A percentile compares a stretch with the other conserved stretches of the same genome.
These are phyloP conservation scores for Mythimna impura DNA, from an alignment of 2,888 invertebrate genomes.

Conservation along the genomic window DNA sequence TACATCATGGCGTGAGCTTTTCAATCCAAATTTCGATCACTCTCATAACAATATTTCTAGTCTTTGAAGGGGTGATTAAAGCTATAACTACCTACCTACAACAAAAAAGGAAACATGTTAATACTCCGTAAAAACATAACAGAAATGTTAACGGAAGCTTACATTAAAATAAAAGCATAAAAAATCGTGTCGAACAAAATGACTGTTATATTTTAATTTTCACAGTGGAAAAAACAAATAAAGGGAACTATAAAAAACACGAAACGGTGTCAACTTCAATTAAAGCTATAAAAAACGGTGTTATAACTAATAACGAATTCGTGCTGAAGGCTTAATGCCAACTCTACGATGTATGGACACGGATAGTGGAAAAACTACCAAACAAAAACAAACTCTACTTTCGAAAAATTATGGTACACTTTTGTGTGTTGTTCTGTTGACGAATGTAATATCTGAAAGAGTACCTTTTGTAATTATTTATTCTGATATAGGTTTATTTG, in stretches of 20 bases:
- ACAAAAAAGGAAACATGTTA: constrained; percentile 12
- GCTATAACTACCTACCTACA: neutral
- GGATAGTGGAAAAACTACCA: constrained; percentile 34
- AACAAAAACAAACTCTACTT: constrained; percentile 34
- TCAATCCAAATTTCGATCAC: too few species aligned
- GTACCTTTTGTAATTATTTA: constrained; percentile 48
- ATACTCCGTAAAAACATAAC: constrained; percentile 14
- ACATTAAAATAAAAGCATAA: constrained; percentile 52
- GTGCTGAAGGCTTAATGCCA: constrained; percentile 65
- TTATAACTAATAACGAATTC: constrained; percentile 79
- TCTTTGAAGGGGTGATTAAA: neutral
- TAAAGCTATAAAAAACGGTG: constrained; percentile 79
- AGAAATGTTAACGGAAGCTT: constrained; percentile 40
- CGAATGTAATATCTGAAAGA: constrained; percentile 55
- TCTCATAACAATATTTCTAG: neutral
- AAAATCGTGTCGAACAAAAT: constrained; percentile 61
- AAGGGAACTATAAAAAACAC: constrained; percentile 70
- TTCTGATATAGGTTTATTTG: constrained; percentile 50
- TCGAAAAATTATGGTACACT: constrained; percentile 30
- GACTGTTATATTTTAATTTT: constrained; percentile 66
- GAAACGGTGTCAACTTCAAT: constrained; percentile 81
- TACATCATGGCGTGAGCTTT: too few species aligned
- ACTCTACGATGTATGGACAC: constrained; percentile 51
- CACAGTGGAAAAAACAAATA: constrained; percentile 70
- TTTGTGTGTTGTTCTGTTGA: constrained; percentile 13